phyloP scores from a whole-genome alignment of 2,797 vertebrate species.

The Anas capensis region DNA sequence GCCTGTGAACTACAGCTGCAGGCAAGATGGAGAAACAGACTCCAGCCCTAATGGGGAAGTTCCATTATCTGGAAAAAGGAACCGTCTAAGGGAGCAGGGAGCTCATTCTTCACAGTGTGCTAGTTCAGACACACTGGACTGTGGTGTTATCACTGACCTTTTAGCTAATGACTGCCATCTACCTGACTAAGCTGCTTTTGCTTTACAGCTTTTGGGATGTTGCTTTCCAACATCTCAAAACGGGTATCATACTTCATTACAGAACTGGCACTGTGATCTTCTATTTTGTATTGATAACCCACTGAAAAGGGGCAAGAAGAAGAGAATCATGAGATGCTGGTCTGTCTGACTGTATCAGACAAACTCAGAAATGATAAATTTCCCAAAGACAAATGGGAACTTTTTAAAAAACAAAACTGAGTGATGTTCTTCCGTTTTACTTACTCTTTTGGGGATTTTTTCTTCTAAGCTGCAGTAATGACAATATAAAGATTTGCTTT shows the following conservation, averaged over 20 bases:
- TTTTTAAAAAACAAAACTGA: neutral
- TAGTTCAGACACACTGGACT: neutral
- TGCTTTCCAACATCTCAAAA: neutral
- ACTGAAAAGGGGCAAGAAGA: neutral
- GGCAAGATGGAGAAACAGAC: neutral
- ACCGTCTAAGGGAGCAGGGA: constrained; percentile 62
- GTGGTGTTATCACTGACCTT: neutral
- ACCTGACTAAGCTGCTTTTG: constrained; percentile 28
- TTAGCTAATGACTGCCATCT: neutral
- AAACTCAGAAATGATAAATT: neutral
- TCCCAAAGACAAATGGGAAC: neutral
- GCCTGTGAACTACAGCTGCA: neutral
- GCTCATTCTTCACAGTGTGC: constrained; percentile 62
- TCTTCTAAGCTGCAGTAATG: neutral
- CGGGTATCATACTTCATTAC: neutral
- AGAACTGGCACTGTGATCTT: neutral
- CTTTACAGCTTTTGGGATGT: constrained; percentile 22
- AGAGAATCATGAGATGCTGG: neutral
- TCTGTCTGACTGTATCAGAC: neutral
- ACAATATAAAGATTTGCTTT: neutral
- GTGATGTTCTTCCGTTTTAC: neutral
- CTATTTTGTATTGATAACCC: neutral
- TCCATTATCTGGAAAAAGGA: neutral
- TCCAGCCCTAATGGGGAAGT: neutral
- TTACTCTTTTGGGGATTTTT: neutral